Evolutionary conservation across 2,113 vertebrate genomes (phyloP).

Genomic region (Anhinga anhinga): DNA sequence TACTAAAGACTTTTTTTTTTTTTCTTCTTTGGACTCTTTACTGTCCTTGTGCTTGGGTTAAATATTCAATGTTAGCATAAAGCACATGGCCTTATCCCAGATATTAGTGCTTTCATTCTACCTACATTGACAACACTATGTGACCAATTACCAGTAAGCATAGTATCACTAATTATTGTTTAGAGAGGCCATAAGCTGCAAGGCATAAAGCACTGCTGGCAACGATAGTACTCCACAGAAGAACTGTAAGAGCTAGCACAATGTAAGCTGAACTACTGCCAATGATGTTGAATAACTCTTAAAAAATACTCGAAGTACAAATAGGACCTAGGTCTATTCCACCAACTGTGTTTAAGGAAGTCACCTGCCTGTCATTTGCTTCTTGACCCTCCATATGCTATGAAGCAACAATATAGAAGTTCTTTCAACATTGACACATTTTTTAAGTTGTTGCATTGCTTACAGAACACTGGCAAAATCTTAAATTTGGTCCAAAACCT

Average conservation of each 20-base stretch:
- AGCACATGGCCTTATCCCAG: background rate
- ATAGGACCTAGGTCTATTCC: background rate
- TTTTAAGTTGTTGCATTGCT: background rate
- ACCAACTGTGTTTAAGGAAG: background rate
- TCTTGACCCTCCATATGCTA: background rate
- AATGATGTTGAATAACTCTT: background rate
- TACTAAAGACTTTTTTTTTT: background rate
- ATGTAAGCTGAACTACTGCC: background rate
- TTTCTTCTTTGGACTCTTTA: background rate
- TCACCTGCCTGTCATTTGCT: background rate
- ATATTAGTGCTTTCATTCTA: background rate
- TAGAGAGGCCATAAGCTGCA: background rate
- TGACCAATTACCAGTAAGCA: background rate
- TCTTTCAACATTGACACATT: background rate
- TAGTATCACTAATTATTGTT: background rate
- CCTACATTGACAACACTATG: background rate
- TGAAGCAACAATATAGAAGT: background rate
- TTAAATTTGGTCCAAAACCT: background rate
- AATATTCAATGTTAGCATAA: background rate
- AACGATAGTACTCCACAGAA: background rate
- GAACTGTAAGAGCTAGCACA: background rate
- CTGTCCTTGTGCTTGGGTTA: background rate
- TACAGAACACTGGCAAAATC: background rate
- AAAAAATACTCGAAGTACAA: background rate
- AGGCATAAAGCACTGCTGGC: background rate